A percentile compares a stretch with the other conserved stretches of the same genome.
These are phyloP conservation scores for Pollenia labialis DNA, from an alignment of 2,888 invertebrate genomes.

Conservation along the genomic window DNA sequence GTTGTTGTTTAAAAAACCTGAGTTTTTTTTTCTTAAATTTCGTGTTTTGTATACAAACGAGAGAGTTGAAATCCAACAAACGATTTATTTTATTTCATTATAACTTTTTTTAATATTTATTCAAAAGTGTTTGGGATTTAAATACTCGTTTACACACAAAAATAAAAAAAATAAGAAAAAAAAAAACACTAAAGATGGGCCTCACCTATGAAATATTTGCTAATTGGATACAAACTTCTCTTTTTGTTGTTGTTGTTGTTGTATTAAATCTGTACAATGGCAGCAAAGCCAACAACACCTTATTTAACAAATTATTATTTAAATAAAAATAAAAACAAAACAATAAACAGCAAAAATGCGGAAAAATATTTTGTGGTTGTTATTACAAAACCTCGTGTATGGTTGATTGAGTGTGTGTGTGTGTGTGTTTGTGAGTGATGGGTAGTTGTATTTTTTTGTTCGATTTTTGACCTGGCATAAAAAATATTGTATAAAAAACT, in stretches of 20 bases:
- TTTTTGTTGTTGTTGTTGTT: neutral
- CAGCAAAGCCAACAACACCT: conserved; percentile 38
- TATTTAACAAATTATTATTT: conserved; percentile 14
- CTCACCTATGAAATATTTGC: conserved; percentile 66
- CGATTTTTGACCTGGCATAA: neutral
- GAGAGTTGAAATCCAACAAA: conserved; percentile 1
- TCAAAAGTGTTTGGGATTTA: conserved; percentile 4
- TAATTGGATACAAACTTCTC: neutral
- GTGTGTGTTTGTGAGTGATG: neutral
- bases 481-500: too few species aligned
- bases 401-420: neutral
- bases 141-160: neutral
- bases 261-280: conserved; percentile 1
- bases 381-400: conserved; percentile 12
- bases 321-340: conserved; percentile 8
- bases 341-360: conserved; percentile 18
- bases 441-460: neutral
- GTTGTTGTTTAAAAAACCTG: too few species aligned
- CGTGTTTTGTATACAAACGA: conserved; percentile 11
- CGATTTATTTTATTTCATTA: conserved; percentile 32
- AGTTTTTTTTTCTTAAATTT: neutral
- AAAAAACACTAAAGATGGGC: conserved; percentile 30
- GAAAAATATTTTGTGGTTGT: conserved; percentile 25
- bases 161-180: neutral
- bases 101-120: conserved; percentile 48